Percentiles rank a stretch among this genome's conserved stretches.
These are phyloP conservation scores for Varanus komodoensis DNA, from an alignment of 2,113 vertebrate species.

Conservation along the genomic window DNA sequence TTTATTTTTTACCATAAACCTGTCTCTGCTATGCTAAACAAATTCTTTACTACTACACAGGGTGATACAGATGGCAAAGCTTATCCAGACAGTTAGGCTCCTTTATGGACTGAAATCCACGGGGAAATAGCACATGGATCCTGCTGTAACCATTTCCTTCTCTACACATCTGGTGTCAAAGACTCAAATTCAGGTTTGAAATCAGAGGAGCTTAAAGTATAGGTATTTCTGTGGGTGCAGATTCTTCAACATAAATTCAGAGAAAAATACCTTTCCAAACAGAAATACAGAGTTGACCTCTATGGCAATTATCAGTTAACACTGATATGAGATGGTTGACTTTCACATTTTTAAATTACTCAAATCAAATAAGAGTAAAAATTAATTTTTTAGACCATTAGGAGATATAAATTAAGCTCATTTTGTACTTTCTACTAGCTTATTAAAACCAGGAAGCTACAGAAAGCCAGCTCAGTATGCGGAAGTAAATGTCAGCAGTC, in stretches of 20 bases:
- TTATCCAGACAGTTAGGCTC: too few species aligned
- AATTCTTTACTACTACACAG: too few species aligned
- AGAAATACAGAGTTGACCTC: background rate
- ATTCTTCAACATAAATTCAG: background rate
- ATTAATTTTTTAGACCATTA: background rate
- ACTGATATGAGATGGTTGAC: rapidly evolving
- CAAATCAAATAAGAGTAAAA: background rate
- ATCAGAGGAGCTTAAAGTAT: background rate
- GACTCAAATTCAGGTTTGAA: background rate
- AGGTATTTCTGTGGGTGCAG: too few species aligned
- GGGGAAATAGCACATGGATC: background rate
- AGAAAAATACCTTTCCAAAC: background rate
- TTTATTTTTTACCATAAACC: background rate
- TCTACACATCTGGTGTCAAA: background rate
- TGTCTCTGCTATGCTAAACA: too few species aligned
- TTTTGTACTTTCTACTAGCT: background rate
- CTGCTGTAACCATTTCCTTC: background rate
- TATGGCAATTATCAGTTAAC: background rate
- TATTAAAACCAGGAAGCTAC: constrained; percentile 29
- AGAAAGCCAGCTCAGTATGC: background rate
- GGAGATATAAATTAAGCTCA: background rate
- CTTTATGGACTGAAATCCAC: too few species aligned
- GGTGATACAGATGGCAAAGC: too few species aligned
- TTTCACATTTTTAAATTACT: background rate
- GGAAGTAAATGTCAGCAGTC: constrained; percentile 16